These are phyloP conservation scores for Eustalomyia histrio DNA, from an alignment of 2,888 invertebrate genomes.

Conservation along the genomic window DNA sequence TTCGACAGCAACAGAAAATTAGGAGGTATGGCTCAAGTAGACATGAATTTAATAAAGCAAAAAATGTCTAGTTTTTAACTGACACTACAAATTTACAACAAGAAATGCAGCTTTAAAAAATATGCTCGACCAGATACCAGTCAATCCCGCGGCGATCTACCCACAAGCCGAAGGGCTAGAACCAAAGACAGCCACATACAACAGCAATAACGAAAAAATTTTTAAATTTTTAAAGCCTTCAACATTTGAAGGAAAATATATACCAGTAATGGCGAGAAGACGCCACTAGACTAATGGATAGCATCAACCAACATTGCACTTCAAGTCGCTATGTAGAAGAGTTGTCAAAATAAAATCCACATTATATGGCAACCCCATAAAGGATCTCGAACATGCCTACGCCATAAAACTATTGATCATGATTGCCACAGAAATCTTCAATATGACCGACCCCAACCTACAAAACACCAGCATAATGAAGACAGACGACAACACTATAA, in stretches of 20 bases:
- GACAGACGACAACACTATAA: no score
- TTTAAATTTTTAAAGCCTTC: conserved; percentile 13
- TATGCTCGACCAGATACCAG: background rate
- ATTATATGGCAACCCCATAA: no score
- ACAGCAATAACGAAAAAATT: background rate
- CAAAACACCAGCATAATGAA: no score
- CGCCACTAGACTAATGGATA: no score
- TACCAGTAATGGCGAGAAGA: conserved; percentile 15
- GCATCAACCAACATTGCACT: no score
- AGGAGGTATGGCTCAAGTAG: background rate
- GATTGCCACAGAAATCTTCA: no score
- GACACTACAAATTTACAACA: background rate
- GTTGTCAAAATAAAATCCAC: background rate
- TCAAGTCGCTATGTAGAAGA: conserved; percentile 19
- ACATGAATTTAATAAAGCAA: background rate
- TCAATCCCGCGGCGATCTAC: background rate
- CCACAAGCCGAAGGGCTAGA: background rate
- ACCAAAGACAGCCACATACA: background rate
- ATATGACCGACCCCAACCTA: no score
- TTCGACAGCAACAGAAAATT: no score
- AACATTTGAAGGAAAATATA: conserved; percentile 2
- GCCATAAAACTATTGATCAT: no score
- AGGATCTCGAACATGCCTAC: no score
- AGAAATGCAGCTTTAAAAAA: background rate
- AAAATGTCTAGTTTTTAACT: background rate